Conservation (phyloP, 2,113 vertebrate genomes). For the Myocastor coypus region DNA sequence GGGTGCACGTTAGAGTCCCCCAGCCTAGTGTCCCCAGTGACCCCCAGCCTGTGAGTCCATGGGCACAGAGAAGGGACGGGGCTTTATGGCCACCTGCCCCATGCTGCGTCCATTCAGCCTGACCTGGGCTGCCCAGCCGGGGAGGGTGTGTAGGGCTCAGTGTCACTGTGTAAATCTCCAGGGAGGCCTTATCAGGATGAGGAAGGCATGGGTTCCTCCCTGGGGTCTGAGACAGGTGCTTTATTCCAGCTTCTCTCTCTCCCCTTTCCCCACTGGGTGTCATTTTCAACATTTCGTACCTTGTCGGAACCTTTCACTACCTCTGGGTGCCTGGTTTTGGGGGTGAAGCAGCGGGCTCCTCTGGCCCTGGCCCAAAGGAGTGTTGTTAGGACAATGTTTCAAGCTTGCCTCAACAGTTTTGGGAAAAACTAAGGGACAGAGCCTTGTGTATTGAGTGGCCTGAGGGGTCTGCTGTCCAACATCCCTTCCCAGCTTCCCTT, state of each 20-base stretch:
- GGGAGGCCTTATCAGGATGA: not conserved
- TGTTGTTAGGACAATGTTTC: accelerated
- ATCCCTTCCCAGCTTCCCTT: not conserved
- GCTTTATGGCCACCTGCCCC: not conserved
- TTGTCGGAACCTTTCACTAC: not conserved
- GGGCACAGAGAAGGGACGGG: no score
- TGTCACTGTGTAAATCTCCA: not conserved
- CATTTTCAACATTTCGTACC: not conserved
- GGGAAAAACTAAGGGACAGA: not conserved
- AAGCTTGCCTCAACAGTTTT: not conserved
- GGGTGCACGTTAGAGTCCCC: not conserved
- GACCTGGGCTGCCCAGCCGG: not conserved
- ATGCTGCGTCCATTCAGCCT: not conserved
- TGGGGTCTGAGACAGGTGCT: not conserved
- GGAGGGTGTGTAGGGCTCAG: not conserved
- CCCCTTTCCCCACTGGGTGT: not conserved
- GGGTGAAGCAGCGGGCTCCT: not conserved
- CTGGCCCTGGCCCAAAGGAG: accelerated
- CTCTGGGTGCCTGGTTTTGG: not conserved
- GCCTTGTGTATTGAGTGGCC: not conserved
- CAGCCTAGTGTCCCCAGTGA: not conserved
- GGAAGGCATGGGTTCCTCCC: accelerated
- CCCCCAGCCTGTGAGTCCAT: not conserved
- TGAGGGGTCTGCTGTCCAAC: not conserved
- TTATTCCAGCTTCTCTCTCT: not conserved